Conservation (phyloP, 2,888 invertebrate genomes). For the Troides helena region DNA sequence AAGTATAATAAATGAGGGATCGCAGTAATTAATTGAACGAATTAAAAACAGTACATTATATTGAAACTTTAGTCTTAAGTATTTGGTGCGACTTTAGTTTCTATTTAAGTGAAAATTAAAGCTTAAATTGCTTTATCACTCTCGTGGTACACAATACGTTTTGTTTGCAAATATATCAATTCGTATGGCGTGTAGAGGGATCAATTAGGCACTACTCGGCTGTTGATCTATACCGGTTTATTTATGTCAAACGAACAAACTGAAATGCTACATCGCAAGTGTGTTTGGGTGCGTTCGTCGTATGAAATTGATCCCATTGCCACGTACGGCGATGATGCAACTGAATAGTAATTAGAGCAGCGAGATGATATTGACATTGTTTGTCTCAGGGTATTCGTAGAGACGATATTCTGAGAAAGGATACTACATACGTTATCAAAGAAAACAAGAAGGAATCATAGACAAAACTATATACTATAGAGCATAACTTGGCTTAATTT, state of each 20-base stretch:
- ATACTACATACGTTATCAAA: no score
- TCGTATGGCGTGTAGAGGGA: conserved; percentile 46
- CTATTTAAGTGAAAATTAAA: background rate
- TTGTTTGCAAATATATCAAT: conserved; percentile 27
- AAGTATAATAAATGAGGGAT: no score
- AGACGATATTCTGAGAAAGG: no score
- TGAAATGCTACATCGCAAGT: conserved; percentile 43
- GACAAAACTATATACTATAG: no score
- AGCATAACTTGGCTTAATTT: no score
- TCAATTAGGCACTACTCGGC: conserved; percentile 49
- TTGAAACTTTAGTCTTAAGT: no score
- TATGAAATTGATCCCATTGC: conserved; percentile 21
- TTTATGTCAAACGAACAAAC: conserved; percentile 46
- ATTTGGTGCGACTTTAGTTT: background rate
- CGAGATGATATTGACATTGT: background rate
- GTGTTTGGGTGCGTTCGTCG: conserved; percentile 6
- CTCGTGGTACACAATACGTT: conserved; percentile 23
- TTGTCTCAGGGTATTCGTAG: background rate
- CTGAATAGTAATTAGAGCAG: conserved; percentile 22
- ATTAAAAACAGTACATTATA: no score
- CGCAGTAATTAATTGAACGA: no score
- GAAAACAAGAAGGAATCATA: no score
- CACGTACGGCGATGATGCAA: background rate
- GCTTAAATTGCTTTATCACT: conserved; percentile 1
- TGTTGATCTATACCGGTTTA: conserved; percentile 50